Conservation (phyloP, 2,113 vertebrate species). For the Etia nguti region DNA sequence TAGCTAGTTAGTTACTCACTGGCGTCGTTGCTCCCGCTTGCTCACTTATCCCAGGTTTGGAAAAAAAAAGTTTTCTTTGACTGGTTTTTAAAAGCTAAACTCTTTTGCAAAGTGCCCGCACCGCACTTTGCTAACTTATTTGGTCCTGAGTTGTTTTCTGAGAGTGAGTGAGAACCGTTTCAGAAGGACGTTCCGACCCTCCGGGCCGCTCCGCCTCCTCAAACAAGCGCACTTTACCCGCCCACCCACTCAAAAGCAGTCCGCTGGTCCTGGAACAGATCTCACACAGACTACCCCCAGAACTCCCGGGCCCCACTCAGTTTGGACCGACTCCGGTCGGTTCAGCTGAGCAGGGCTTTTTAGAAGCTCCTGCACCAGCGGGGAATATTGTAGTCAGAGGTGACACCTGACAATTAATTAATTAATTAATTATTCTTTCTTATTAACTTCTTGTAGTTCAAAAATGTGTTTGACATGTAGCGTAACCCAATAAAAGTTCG, state of each 20-base stretch:
- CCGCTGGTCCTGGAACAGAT: background rate
- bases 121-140: conserved; percentile 43
- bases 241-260: conserved; percentile 30
- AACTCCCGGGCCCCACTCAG: background rate
- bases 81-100: background rate
- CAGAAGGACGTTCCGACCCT: conserved; percentile 41
- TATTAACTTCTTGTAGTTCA: background rate
- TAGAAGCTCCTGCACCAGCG: background rate
- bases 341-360: background rate
- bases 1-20: conserved; percentile 49
- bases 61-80: background rate
- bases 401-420: background rate
- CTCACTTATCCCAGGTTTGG: background rate
- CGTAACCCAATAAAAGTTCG: background rate
- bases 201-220: conserved; percentile 53
- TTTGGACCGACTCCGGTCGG: background rate
- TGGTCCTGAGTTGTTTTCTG: conserved; percentile 38
- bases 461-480: background rate
- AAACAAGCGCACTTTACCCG: conserved; percentile 21
- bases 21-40: background rate
- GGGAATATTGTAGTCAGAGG: background rate
- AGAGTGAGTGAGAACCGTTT: background rate
- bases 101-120: conserved; percentile 2
- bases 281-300: background rate
- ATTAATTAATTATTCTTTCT: background rate